Conservation (phyloP, 1,140 invertebrate species). For the Eupeodes corollae region DNA sequence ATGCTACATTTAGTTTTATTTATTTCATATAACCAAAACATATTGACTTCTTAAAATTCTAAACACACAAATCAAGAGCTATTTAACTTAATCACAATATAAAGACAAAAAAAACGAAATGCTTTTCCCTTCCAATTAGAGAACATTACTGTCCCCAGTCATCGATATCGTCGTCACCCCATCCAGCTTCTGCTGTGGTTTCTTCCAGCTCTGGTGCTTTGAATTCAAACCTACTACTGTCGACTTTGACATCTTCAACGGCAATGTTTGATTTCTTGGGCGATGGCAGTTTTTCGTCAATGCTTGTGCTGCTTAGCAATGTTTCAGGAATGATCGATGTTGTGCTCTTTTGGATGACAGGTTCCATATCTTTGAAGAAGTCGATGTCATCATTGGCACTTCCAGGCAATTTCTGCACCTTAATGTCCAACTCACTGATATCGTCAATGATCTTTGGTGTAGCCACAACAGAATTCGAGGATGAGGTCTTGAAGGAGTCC, state of each 20-base stretch:
- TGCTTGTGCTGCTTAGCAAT: slow-evolving; percentile 1
- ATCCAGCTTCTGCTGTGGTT: slow-evolving; percentile 13
- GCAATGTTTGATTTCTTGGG: neutral
- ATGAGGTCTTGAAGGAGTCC: slow-evolving; percentile 9
- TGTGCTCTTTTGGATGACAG: slow-evolving; percentile 58
- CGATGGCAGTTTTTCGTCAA: neutral
- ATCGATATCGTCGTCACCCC: slow-evolving; percentile 24
- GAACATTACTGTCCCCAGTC: slow-evolving; percentile 1
- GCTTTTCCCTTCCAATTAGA: no score
- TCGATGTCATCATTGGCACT: slow-evolving; percentile 48
- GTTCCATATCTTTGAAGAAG: slow-evolving; percentile 76
- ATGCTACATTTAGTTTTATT: no score
- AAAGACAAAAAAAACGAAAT: no score
- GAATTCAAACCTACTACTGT: slow-evolving; percentile 9
- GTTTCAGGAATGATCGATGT: slow-evolving; percentile 15
- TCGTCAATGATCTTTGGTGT: slow-evolving; percentile 40
- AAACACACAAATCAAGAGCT: no score
- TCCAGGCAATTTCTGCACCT: slow-evolving; percentile 47
- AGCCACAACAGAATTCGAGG: slow-evolving; percentile 3
- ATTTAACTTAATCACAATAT: no score
- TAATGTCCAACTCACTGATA: slow-evolving; percentile 62
- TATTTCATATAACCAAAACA: no score
- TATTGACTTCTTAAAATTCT: no score
- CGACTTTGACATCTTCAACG: neutral
- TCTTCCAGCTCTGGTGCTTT: neutral